These are phyloP conservation scores for Heliocidaris tuberculata DNA, from an alignment of 35 echinoderm and acorn worm genomes.

Conservation along the genomic window DNA sequence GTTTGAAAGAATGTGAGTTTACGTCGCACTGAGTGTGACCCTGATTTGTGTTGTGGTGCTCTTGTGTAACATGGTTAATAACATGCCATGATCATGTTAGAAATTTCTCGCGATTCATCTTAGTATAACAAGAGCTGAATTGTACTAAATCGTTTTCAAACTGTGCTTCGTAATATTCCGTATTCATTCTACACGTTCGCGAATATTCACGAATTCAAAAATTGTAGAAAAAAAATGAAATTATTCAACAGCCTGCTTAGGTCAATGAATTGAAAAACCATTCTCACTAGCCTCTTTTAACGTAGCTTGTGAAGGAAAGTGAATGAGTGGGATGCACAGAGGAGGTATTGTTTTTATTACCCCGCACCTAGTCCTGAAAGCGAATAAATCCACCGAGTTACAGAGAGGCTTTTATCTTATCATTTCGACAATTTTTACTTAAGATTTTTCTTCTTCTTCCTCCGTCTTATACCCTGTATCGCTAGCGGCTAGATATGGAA, in stretches of 20 bases:
- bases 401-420: background rate
- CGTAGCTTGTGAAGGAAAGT: background rate
- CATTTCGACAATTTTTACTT: background rate
- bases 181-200: no score
- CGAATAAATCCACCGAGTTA: background rate
- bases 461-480: background rate
- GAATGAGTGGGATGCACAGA: background rate
- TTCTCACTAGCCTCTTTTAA: background rate
- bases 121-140: no score
- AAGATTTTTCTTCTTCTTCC: background rate
- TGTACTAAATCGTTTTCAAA: no score
- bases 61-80: no score
- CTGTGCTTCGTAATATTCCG: no score
- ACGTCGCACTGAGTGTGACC: no score
- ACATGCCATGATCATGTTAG: no score
- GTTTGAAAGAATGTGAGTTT: no score
- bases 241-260: background rate
- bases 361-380: background rate
- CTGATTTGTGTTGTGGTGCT: no score
- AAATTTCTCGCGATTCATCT: no score
- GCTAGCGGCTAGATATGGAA: conserved; percentile 13
- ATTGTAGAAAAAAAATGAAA: no score
- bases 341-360: background rate
- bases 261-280: background rate
- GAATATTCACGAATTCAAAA: background rate